These are phyloP conservation scores for Limnodromus scolopaceus DNA, from an alignment of 2,797 vertebrate genomes.

Conservation along the genomic window DNA sequence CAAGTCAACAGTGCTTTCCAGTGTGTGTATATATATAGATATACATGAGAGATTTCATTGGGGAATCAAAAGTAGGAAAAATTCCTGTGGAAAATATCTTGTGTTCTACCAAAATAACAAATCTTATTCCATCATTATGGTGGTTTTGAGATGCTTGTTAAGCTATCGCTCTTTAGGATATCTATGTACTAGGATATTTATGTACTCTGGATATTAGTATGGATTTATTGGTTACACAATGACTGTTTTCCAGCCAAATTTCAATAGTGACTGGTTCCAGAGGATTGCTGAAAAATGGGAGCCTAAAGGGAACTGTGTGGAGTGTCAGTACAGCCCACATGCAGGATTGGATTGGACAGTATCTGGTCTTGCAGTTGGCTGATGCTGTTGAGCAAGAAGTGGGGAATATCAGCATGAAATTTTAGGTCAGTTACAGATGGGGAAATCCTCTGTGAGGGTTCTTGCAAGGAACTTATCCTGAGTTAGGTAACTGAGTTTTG, in stretches of 20 bases:
- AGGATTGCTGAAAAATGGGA: not conserved
- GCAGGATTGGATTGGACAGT: not conserved
- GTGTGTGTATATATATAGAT: not conserved
- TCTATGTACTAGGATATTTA: not conserved
- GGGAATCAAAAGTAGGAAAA: not conserved
- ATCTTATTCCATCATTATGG: not conserved
- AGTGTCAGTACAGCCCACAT: not conserved
- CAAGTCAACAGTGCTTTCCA: not conserved
- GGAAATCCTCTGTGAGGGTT: not conserved
- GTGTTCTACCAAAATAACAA: not conserved
- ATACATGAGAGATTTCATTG: not conserved
- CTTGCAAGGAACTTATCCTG: not conserved
- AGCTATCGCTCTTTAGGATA: accelerated
- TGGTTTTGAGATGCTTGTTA: not conserved
- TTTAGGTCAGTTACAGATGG: not conserved
- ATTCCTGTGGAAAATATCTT: not conserved
- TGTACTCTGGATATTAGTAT: not conserved
- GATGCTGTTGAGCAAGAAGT: not conserved
- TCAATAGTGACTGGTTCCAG: not conserved
- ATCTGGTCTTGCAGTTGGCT: not conserved
- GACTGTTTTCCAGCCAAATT: not conserved
- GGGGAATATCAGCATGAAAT: not conserved
- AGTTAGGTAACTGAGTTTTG: not conserved
- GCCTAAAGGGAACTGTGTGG: not conserved
- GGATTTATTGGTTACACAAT: not conserved